Conservation (phyloP, 2,888 invertebrate species). For the Campoplex capitator region DNA sequence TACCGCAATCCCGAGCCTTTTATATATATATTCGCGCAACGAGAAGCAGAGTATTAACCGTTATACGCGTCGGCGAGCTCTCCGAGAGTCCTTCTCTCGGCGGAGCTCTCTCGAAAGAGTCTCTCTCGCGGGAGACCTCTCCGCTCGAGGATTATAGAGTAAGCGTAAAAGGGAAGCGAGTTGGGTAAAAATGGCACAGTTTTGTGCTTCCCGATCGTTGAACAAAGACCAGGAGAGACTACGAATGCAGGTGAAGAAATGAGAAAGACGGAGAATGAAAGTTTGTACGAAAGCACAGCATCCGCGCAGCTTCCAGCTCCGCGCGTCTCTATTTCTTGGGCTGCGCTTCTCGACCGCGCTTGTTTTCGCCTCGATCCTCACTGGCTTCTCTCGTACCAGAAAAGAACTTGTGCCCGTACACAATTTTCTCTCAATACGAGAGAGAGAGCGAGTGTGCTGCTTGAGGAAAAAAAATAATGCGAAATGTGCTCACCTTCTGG, state of each 20-base stretch:
- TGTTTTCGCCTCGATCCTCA: slow-evolving; percentile 48
- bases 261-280: not conserved
- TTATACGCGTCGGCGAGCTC: slow-evolving; percentile 55
- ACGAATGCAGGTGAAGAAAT: slow-evolving; percentile 20
- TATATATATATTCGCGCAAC: slow-evolving; percentile 18
- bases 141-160: slow-evolving; percentile 48
- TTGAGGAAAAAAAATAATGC: slow-evolving; percentile 50
- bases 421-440: slow-evolving; percentile 33
- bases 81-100: slow-evolving; percentile 11
- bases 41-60: slow-evolving; percentile 42
- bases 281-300: not conserved
- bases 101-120: slow-evolving; percentile 3
- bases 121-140: slow-evolving; percentile 16
- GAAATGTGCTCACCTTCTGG: slow-evolving; percentile 3
- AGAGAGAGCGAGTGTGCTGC: not conserved
- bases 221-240: slow-evolving; percentile 4
- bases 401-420: slow-evolving; percentile 32
- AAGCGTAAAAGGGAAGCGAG: slow-evolving; percentile 47
- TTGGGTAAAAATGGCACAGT: slow-evolving; percentile 13
- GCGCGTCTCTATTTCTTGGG: not conserved
- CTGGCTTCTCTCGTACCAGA: not conserved
- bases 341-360: slow-evolving; percentile 19
- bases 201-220: not conserved
- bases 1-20: slow-evolving; percentile 69
- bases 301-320: slow-evolving; percentile 19